These are phyloP conservation scores for Macaria liturata DNA, from an alignment of 2,888 invertebrate genomes.

Conservation along the genomic window DNA sequence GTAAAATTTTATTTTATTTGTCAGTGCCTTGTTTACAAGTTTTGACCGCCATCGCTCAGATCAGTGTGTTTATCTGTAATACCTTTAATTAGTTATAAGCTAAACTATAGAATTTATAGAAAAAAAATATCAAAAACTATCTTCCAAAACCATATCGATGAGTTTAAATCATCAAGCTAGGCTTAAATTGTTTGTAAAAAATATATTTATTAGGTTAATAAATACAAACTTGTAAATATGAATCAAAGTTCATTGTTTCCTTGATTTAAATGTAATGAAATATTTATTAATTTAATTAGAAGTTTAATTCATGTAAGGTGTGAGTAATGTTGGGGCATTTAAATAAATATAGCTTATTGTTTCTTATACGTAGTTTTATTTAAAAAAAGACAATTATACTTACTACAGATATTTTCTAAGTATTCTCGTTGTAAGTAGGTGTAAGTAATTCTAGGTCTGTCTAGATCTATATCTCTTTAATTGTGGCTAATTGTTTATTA, in stretches of 20 bases:
- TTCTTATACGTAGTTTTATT: slow-evolving; percentile 34
- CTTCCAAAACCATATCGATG: slow-evolving; percentile 31
- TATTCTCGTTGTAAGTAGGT: too few species aligned
- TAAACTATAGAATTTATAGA: slow-evolving; percentile 21
- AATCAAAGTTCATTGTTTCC: slow-evolving; percentile 15
- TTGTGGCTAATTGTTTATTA: too few species aligned
- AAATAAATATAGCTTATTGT: slow-evolving; percentile 49
- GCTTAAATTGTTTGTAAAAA: slow-evolving; percentile 23
- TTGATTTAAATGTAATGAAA: slow-evolving; percentile 23
- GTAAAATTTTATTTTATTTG: too few species aligned
- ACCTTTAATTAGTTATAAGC: slow-evolving; percentile 2
- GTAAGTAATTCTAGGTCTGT: too few species aligned
- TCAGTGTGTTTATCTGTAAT: too few species aligned
- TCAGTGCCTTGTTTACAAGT: too few species aligned
- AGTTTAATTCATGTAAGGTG: slow-evolving; percentile 42
- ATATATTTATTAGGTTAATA: slow-evolving; percentile 21
- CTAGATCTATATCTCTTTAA: too few species aligned
- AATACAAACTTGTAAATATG: slow-evolving; percentile 26
- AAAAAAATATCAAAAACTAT: slow-evolving; percentile 20
- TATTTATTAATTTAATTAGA: slow-evolving; percentile 31
- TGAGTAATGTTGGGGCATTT: slow-evolving; percentile 49
- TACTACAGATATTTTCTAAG: too few species aligned
- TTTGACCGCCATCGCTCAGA: too few species aligned
- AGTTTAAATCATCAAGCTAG: slow-evolving; percentile 27
- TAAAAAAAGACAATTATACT: not conserved